Conservation (phyloP, 2,797 vertebrate genomes). For the Prionace glauca region DNA sequence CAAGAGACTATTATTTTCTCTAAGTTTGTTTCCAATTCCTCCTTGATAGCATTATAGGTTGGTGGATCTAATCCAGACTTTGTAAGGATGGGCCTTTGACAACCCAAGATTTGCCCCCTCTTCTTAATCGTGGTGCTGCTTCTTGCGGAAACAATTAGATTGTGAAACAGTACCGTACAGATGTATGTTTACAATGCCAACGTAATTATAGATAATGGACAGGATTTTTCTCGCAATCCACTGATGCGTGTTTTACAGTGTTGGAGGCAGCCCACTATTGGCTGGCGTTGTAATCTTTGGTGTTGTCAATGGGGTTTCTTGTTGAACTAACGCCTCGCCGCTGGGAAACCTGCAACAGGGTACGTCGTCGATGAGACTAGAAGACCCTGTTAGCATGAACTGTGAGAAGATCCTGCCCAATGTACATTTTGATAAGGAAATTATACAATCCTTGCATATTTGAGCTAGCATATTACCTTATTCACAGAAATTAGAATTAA, state of each 20-base stretch:
- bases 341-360: no score
- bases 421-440: not conserved
- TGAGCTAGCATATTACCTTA: not conserved
- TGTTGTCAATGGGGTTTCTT: no score
- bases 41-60: not conserved
- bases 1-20: not conserved
- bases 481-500: not conserved
- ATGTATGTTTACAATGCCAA: not conserved
- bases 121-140: not conserved
- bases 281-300: no score
- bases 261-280: no score
- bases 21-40: not conserved
- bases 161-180: not conserved
- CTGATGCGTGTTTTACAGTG: no score
- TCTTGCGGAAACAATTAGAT: not conserved
- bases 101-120: not conserved
- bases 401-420: no score
- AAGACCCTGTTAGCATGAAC: no score
- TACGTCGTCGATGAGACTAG: no score
- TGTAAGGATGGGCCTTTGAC: not conserved
- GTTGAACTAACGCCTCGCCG: no score
- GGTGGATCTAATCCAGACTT: not conserved
- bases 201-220: not conserved
- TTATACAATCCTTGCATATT: not conserved
- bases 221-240: no score